Evolutionary conservation across 2,888 invertebrate species (phyloP), one percentile per base, ranked within the genome.

Genomic region (Deilephila porcellus): DNA sequence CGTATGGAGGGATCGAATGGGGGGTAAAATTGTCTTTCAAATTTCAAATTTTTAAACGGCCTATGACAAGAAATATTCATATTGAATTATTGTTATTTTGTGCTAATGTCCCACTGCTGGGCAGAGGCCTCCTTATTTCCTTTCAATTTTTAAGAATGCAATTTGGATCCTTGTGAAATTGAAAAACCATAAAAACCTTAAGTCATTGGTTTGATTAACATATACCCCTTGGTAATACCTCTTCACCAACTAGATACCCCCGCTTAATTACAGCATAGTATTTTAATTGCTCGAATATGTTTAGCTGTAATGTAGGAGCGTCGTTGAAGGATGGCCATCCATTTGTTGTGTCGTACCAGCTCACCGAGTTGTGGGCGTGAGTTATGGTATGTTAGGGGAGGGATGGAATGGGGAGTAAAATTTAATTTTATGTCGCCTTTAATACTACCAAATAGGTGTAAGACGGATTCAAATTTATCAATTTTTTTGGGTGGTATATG

Each of bases 301-400:
- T 25, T 67, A 52, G 67, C 45, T 67, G 5, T n/a, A 67, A 67
- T 67, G 67, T 29, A 52, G 25, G 72, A 79, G 80, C 6, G 72
- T 82, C 80, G 75, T 80, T 86, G 85, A 88, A 72, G 80, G 79
- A 88, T 88, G 77, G 80, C 76, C 76, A 72, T 74, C 77, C 82
- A 85, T 88, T 86, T 85, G 84, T 87, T 77, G 71, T 74, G 80
- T 80, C 80, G 76, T 79, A 76, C 78, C 81, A 75, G 78, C 82
- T 79, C 79, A 81, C 77, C 77, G 80, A 77, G 70, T 14, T 25
- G 85, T 86, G 82, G 83, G 87, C 72, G 81, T 85, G 83, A 87
- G 80, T 80, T 85, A 86, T 86, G 77, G 77, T 76, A 11, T 32
- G 34, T 11, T n/a, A 59, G 20, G 59, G 4, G 34, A 5, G 29